Evolutionary conservation across 2,113 vertebrate species (phyloP).

Genomic region (Podilymbus podiceps): DNA sequence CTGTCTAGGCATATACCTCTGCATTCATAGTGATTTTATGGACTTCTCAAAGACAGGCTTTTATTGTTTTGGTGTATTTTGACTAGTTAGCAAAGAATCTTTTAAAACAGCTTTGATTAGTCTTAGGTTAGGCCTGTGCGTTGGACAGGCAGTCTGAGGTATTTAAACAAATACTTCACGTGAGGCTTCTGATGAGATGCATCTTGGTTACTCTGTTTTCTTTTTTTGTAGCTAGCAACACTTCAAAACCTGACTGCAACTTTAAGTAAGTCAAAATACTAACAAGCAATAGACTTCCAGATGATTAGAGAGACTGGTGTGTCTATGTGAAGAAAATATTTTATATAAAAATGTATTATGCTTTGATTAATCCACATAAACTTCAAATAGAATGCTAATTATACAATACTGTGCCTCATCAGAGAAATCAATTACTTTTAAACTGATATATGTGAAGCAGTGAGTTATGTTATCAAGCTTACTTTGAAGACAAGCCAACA

Average conservation of each 20-base stretch:
- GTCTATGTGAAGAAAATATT: not conserved
- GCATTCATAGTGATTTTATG: not conserved
- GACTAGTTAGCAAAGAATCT: not conserved
- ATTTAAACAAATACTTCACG: not conserved
- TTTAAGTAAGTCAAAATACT: not conserved
- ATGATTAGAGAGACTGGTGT: not conserved
- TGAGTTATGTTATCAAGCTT: slow-evolving; percentile 26
- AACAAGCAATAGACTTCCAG: not conserved
- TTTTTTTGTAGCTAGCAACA: not conserved
- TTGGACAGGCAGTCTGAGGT: not conserved
- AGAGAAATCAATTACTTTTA: slow-evolving; percentile 60
- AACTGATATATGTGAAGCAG: slow-evolving; percentile 35
- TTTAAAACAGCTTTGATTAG: not conserved
- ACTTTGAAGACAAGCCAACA: slow-evolving; percentile 43
- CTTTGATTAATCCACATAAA: slow-evolving; percentile 45
- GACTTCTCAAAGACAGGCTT: not conserved
- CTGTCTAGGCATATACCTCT: not conserved
- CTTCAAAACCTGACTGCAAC: not conserved
- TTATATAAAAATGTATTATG: not conserved
- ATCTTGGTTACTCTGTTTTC: not conserved
- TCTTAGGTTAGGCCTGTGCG: not conserved
- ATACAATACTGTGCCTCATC: slow-evolving; percentile 14
- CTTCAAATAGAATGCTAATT: slow-evolving; percentile 52
- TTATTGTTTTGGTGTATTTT: not conserved
- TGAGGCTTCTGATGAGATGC: not conserved